These are phyloP conservation scores for Psettodes erumei DNA, from an alignment of 2,113 vertebrate species.

Conservation along the genomic window DNA sequence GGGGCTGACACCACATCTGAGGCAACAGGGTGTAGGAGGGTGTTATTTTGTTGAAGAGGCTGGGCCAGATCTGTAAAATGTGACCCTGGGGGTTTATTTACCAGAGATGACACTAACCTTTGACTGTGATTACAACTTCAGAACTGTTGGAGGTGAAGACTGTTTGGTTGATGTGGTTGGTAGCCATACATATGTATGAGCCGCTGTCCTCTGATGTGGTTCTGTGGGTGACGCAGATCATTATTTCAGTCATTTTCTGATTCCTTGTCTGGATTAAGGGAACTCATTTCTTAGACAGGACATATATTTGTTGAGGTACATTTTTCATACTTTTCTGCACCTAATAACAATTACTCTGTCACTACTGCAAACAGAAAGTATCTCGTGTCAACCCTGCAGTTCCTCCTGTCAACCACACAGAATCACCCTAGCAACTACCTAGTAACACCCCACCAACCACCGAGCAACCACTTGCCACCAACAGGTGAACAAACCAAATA, in stretches of 20 bases:
- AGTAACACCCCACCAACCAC: background rate
- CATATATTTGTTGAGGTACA: background rate
- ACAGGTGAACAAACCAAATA: background rate
- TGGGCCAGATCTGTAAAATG: background rate
- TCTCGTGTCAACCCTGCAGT: no score
- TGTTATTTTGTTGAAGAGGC: background rate
- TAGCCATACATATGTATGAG: constrained; percentile 68
- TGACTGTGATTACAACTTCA: constrained; percentile 58
- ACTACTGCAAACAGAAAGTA: background rate
- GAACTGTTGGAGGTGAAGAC: constrained; percentile 39
- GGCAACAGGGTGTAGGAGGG: background rate
- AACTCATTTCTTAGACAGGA: background rate
- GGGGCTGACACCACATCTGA: constrained; percentile 71
- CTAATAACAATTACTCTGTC: background rate
- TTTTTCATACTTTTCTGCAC: background rate
- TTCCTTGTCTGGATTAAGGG: background rate
- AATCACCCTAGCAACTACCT: background rate
- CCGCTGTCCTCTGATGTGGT: constrained; percentile 61
- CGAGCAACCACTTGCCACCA: background rate
- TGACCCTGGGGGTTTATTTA: background rate
- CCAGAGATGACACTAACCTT: constrained; percentile 61
- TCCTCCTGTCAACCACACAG: background rate
- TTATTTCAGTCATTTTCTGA: background rate
- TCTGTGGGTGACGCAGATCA: constrained; percentile 45
- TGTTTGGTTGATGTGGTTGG: constrained; percentile 54